Evolutionary conservation across 2,113 vertebrate species (phyloP).

Genomic region (Macheiramphus alcinus): DNA sequence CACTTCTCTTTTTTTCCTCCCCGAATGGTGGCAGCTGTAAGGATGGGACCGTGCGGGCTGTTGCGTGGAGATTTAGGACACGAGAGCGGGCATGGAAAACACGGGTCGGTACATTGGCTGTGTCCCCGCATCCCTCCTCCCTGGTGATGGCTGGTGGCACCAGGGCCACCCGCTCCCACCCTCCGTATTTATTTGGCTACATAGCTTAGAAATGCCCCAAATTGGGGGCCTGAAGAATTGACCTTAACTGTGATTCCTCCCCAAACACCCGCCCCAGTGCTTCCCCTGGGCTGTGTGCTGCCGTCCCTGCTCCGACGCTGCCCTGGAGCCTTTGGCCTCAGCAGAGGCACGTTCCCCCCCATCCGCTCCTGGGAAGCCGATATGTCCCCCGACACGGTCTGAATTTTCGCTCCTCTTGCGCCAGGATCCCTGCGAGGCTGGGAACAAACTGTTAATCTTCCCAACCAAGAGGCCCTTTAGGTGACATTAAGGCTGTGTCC

Average conservation of each 20-base stretch:
- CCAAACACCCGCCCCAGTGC: not conserved
- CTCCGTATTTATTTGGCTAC: not conserved
- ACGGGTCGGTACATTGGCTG: accelerated
- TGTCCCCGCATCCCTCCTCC: not conserved
- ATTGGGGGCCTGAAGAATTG: not conserved
- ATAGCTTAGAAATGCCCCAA: not conserved
- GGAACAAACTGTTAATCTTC: not conserved
- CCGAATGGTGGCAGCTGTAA: not conserved
- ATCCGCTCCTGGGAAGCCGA: not conserved
- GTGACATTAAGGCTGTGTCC: not conserved
- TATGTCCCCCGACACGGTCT: not conserved
- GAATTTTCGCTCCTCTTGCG: not conserved
- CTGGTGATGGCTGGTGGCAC: not conserved
- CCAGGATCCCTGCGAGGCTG: not conserved
- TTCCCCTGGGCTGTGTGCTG: not conserved
- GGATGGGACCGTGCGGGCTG: accelerated
- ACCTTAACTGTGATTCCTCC: not conserved
- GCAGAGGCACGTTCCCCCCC: not conserved
- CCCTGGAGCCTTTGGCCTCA: not conserved
- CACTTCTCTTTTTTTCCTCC: not conserved
- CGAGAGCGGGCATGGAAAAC: not conserved
- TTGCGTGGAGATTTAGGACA: not conserved
- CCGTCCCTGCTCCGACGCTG: not conserved
- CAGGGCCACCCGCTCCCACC: not conserved
- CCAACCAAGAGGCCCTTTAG: not conserved